Evolutionary conservation across 2,797 vertebrate genomes (phyloP), one percentile per base, ranked within the genome.

Genomic region (Hyperoplus immaculatus): DNA sequence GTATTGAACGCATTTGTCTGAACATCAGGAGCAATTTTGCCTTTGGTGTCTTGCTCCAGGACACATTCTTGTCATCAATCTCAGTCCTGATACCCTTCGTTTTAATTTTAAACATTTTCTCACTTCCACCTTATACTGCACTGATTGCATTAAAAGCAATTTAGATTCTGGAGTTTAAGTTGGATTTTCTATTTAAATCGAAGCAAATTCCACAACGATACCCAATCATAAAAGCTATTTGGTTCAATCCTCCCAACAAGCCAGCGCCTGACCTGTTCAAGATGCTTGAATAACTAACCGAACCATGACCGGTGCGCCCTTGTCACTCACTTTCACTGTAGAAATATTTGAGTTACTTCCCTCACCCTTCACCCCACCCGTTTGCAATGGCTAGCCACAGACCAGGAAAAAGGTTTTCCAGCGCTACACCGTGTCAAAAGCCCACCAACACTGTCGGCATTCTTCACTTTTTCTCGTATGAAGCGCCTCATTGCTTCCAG

Each of bases 361-460:
- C 29, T 46, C 58, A 14, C 67, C 75, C 57, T 63, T 53, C 69
- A 75, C 72, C 62, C 21, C 53, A 64, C 36, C 29, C 29, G 29
- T 9, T 75, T 81, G 54, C 51, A 56, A 55, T 14, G 58, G 70
- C 8, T 7, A 86, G 62, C 82, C 82, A 51, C 82, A 83, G 58
- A 69, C 42, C 78, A 72, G 53, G 62, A 69, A 58, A 77, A 80
- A 29, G 29, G 72, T 36, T 82, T 83, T 86, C 56, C 80, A 72
- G 64, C 54, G 45, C 69, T 63, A 6, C 58, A 36, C 43, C 21
- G 0, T 21, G 49, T 82, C 51, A 39, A 68, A 29, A 80, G 79
- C 87, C 85, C 87, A 90, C 85, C 81, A 60, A 73, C 75, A 45
- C 71, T 63, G 75, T 80, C 80, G 16, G 68, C 7, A 55, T 73